Conservation (phyloP, 92 coral and sea anemone genomes). For the Palythoa grandiflora region DNA sequence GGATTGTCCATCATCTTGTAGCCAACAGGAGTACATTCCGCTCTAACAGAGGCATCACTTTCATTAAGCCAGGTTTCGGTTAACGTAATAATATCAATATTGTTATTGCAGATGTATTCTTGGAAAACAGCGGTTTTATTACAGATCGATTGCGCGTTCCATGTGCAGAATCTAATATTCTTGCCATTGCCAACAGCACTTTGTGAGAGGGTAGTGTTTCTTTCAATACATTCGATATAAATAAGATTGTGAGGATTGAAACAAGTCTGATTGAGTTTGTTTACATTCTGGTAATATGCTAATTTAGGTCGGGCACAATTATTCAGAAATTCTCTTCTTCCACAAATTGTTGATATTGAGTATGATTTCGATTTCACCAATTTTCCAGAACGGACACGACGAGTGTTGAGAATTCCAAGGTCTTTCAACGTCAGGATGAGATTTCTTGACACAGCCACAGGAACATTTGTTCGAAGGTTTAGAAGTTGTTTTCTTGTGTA, state of each 20-base stretch:
- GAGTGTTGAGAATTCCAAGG: not conserved
- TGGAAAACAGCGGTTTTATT: not conserved
- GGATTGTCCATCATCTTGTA: not conserved
- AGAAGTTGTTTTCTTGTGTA: conserved; percentile 2
- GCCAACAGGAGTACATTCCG: conserved; percentile 16
- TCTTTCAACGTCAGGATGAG: conserved; percentile 5
- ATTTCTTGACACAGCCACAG: not conserved
- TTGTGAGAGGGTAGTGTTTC: not conserved
- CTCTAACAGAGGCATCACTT: conserved; percentile 1
- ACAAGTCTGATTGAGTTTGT: not conserved
- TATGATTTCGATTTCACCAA: not conserved
- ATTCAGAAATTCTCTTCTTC: conserved; percentile 14
- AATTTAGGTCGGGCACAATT: not conserved
- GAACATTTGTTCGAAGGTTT: not conserved
- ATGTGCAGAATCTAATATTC: not conserved
- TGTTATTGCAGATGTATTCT: not conserved
- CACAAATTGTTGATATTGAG: conserved; percentile 15
- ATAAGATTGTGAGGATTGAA: not conserved
- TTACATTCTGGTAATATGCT: conserved; percentile 18
- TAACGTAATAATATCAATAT: conserved; percentile 11
- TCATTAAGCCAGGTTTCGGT: conserved; percentile 4
- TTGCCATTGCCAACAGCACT: not conserved
- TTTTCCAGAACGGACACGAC: not conserved
- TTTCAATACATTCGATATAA: not conserved
- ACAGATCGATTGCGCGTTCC: not conserved